Conservation (phyloP, 2,888 invertebrate species). For the Shargacucullia verbasci region DNA sequence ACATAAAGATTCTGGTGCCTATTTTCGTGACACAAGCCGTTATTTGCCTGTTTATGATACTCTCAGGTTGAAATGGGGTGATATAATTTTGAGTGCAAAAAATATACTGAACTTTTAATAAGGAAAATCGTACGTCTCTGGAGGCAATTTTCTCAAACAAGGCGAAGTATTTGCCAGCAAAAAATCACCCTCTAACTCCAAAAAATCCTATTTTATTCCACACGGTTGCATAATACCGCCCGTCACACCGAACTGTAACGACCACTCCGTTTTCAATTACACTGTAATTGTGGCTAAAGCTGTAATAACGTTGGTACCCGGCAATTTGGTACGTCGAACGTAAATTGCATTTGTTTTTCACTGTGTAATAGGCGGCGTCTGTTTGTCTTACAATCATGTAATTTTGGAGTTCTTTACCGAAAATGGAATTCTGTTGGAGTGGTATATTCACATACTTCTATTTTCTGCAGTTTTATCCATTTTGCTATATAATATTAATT, state of each 20-base stretch:
- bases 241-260: conserved; percentile 75
- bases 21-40: too few relatives aligned
- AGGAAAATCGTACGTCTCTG: background rate
- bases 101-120: too few relatives aligned
- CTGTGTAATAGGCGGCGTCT: conserved; percentile 55
- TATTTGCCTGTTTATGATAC: too few relatives aligned
- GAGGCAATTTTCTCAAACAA: conserved; percentile 1
- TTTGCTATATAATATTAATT: too few relatives aligned
- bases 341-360: conserved; percentile 83
- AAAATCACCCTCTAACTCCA: conserved; percentile 21
- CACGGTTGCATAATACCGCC: conserved; percentile 55
- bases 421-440: background rate
- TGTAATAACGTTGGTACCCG: conserved; percentile 76
- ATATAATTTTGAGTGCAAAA: too few relatives aligned
- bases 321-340: conserved; percentile 79
- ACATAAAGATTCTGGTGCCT: too few relatives aligned
- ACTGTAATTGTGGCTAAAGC: conserved; percentile 81
- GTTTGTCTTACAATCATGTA: conserved; percentile 29
- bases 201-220: conserved; percentile 55
- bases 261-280: conserved; percentile 86
- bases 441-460: too few relatives aligned
- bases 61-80: too few relatives aligned
- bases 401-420: conserved; percentile 21
- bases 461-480: too few relatives aligned
- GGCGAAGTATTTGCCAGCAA: background rate